A percentile compares a stretch with the other conserved stretches of the same genome.
These are phyloP conservation scores for Cyclura pinguis DNA, from an alignment of 2,797 vertebrate genomes.

Conservation along the genomic window DNA sequence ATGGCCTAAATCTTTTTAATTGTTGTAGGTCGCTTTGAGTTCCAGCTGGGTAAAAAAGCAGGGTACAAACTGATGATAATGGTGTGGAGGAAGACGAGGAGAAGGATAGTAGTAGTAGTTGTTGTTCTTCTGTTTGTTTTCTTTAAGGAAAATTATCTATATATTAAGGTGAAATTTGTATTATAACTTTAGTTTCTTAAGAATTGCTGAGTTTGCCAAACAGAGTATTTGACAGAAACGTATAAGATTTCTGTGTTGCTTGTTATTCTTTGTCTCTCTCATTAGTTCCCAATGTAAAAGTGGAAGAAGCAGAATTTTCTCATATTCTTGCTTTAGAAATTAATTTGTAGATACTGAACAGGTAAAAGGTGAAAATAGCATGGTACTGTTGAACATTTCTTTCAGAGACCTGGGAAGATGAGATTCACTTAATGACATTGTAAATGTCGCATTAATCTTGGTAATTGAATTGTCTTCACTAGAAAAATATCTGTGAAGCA, in stretches of 20 bases:
- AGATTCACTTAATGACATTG: background rate
- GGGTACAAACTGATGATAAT: no score
- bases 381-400: background rate
- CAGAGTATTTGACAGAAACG: background rate
- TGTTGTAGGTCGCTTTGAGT: no score
- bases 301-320: background rate
- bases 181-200: background rate
- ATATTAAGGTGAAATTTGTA: background rate
- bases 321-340: background rate
- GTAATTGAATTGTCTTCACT: constrained; percentile 9
- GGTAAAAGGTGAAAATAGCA: constrained; percentile 10
- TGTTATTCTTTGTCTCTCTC: background rate
- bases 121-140: background rate
- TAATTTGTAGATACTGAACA: background rate
- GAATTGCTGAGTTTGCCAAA: constrained; percentile 18
- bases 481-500: background rate
- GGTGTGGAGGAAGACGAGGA: no score
- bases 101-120: no score
- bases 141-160: background rate
- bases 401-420: background rate
- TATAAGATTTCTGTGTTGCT: background rate
- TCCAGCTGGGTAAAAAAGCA: no score
- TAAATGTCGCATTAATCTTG: constrained; percentile 5
- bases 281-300: background rate
- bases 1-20: no score